These are phyloP conservation scores for Carollia perspicillata DNA, from an alignment of 2,113 vertebrate species.

Conservation along the genomic window DNA sequence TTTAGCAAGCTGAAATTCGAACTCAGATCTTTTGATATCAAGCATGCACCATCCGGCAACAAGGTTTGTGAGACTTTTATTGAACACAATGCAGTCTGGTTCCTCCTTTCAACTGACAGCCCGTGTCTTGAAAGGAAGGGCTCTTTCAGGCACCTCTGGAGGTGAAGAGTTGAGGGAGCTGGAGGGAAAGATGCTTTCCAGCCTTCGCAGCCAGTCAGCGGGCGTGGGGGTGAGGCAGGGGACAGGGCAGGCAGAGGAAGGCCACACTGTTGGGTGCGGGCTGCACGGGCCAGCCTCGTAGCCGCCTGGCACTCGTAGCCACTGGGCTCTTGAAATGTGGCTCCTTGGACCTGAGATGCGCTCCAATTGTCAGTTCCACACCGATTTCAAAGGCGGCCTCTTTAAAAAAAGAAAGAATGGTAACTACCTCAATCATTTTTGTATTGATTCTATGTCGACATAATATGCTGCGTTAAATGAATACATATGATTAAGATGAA, in stretches of 20 bases:
- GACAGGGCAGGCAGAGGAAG: background rate
- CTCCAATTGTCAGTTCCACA: background rate
- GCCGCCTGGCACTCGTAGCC: background rate
- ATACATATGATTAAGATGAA: background rate
- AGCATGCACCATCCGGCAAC: background rate
- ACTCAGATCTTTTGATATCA: background rate
- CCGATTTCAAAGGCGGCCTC: background rate
- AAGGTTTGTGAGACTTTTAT: background rate
- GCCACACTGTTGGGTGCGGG: accelerated
- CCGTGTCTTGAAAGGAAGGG: background rate
- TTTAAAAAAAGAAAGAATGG: background rate
- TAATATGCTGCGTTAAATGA: background rate
- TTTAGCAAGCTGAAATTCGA: background rate
- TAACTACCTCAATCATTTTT: background rate
- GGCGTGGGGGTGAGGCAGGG: too few species aligned
- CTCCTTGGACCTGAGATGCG: accelerated
- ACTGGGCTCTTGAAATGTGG: background rate
- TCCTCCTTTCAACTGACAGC: background rate
- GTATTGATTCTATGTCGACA: background rate
- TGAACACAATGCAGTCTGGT: background rate
- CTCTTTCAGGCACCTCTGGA: background rate
- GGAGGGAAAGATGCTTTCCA: background rate
- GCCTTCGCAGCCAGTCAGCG: background rate
- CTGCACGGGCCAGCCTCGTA: accelerated
- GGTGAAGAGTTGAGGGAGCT: background rate